Evolutionary conservation across 2,113 vertebrate species (phyloP).

Genomic region (Takifugu bimaculatus): DNA sequence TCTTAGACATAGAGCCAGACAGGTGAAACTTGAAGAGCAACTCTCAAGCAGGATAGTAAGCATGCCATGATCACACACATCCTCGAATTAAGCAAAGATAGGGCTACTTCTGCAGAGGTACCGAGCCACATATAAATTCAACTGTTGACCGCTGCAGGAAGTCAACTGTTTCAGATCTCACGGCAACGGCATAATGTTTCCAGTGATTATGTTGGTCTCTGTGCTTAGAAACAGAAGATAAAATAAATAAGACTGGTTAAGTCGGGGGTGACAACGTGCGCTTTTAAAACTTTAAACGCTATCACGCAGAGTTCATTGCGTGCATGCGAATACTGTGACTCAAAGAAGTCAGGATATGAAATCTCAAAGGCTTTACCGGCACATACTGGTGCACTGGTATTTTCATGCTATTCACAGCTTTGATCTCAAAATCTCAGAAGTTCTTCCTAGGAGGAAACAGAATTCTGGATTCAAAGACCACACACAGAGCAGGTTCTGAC

Average conservation of each 20-base stretch:
- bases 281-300: no score
- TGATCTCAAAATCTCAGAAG: constrained; percentile 51
- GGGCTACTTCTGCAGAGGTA: constrained; percentile 25
- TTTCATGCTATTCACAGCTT: constrained; percentile 43
- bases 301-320: constrained; percentile 31
- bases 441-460: constrained; percentile 55
- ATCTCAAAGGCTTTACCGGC: constrained; percentile 42
- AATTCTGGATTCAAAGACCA: constrained; percentile 51
- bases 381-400: constrained; percentile 44
- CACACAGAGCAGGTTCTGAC: constrained; percentile 30
- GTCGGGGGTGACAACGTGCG: no score
- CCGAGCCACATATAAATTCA: constrained; percentile 37
- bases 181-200: constrained; percentile 58
- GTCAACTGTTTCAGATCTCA: constrained; percentile 69
- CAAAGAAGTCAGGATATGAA: constrained; percentile 54
- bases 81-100: constrained; percentile 60
- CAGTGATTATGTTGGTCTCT: constrained; percentile 60
- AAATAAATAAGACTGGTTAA: no score
- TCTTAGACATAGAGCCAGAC: constrained; percentile 63
- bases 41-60: constrained; percentile 24
- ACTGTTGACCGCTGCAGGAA: constrained; percentile 57
- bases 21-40: constrained; percentile 57
- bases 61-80: constrained; percentile 55
- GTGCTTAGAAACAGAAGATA: constrained; percentile 37
- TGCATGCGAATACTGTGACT: constrained; percentile 29